Base-by-base conservation (phyloP, 2,888 invertebrate genomes). In the Pheosia tremula region DNA sequence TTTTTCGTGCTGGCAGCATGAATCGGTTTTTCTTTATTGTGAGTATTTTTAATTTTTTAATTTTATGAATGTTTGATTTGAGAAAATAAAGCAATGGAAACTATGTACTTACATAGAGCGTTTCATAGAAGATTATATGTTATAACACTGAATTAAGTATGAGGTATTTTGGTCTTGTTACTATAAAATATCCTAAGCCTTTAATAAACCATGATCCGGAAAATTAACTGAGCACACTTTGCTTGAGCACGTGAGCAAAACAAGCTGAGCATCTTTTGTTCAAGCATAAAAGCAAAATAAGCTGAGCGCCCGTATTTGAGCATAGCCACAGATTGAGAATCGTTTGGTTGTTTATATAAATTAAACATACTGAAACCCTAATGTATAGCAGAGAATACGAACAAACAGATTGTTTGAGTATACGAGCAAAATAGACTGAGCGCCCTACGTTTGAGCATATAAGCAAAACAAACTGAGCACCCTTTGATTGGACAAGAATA, bases 1-100 rank as follows among this genome's bases (percentile, higher is more conserved):
- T 71, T 73, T 71, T 66, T 64, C 55, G 64, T 72, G 62, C 60
- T 64, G 61, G 64, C 68, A 64, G 69, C 60, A 75, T 75, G 75
- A 58, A 59, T 39, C 57, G 52, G 60, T 64, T 58, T 69, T 67
- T 72, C 57, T 65, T 63, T 62, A 71, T 57, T 71, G 75, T 75
- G 49, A 75, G 75, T 75, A 69, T 13, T 54, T 50, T 61, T 57
- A n/a, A n/a, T 61, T 64, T 57, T 56, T 56, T 54, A 52, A 39
- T 50, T 53, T 56, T 53, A 57, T 59, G 65, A 58, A 54, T 53
- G 9, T 36, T 37, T 53, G 37, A 4, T 0, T 1, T 37, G 5
- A 37, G 0, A 53, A 53, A 4, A 53, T 53, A 2, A 11, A 11
- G 50, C 52, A 36, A 52, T 9, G 9, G 52, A 52, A 52, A 52